phyloP scores from a whole-genome alignment of 2,888 invertebrate genomes.

The Nephrotoma flavescens region DNA sequence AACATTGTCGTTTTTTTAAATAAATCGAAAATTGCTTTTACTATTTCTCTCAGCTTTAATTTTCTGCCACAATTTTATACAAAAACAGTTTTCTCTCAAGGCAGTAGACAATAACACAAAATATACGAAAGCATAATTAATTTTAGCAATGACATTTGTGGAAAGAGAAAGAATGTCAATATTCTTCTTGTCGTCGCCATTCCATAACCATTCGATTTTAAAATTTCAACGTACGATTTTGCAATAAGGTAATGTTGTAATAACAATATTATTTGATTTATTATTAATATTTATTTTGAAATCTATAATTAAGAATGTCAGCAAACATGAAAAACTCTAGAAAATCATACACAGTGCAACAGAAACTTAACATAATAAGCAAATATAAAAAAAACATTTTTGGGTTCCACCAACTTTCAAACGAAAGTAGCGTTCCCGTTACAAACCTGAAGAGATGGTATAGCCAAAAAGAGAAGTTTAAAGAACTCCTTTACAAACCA shows the following conservation, averaged over 20 bases:
- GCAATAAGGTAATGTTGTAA: neutral
- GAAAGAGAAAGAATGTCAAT: neutral
- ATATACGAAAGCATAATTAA: neutral
- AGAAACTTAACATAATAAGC: neutral
- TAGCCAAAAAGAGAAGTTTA: too few species aligned
- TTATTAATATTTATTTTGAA: neutral
- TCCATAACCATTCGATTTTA: neutral
- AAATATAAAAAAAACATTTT: neutral
- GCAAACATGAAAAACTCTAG: neutral
- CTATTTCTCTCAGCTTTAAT: too few species aligned
- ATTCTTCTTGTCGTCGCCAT: neutral
- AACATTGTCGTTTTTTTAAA: too few species aligned
- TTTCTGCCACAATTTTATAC: too few species aligned
- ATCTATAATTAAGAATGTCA: neutral
- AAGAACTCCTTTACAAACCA: too few species aligned
- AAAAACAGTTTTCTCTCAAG: too few species aligned
- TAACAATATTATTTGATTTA: neutral
- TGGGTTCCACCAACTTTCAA: neutral
- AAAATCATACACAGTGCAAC: too few species aligned
- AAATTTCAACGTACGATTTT: neutral
- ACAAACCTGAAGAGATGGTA: neutral
- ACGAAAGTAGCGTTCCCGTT: neutral
- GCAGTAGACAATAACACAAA: too few species aligned
- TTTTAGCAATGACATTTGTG: neutral
- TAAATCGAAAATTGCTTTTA: too few species aligned